Evolutionary conservation across 1,140 invertebrate genomes (phyloP).

Genomic region (Lamellibrachia luymesi): DNA sequence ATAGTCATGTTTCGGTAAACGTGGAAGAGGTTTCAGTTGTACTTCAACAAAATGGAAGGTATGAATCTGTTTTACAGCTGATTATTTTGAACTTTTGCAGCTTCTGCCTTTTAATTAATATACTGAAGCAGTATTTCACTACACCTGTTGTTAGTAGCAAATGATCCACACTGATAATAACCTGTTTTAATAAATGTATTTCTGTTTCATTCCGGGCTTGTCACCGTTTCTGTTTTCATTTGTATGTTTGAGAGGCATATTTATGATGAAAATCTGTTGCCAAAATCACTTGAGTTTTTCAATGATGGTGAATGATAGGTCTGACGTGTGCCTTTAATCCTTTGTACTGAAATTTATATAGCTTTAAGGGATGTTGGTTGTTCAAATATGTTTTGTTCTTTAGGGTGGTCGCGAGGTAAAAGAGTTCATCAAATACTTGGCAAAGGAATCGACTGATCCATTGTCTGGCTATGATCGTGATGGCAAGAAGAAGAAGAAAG

Average conservation of each 20-base stretch:
- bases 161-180: too few species aligned
- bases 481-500: constrained; percentile 70
- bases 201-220: too few species aligned
- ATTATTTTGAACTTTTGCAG: too few species aligned
- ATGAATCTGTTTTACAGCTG: too few species aligned
- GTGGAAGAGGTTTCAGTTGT: too few species aligned
- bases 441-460: constrained; percentile 85
- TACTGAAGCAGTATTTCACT: too few species aligned
- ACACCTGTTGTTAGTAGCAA: too few species aligned
- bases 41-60: too few species aligned
- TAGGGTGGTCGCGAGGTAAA: constrained; percentile 89
- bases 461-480: constrained; percentile 85
- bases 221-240: too few species aligned
- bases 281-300: background rate
- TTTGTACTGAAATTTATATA: constrained; percentile 16
- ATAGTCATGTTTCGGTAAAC: too few species aligned
- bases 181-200: too few species aligned
- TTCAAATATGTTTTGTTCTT: constrained; percentile 43
- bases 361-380: background rate
- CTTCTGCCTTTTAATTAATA: too few species aligned
- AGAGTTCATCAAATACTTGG: constrained; percentile 95
- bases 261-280: background rate
- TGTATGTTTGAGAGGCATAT: background rate
- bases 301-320: constrained; percentile 12
- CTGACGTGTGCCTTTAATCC: background rate